Base-by-base conservation (phyloP, 1,140 invertebrate genomes). In the Drosophila rufa region DNA sequence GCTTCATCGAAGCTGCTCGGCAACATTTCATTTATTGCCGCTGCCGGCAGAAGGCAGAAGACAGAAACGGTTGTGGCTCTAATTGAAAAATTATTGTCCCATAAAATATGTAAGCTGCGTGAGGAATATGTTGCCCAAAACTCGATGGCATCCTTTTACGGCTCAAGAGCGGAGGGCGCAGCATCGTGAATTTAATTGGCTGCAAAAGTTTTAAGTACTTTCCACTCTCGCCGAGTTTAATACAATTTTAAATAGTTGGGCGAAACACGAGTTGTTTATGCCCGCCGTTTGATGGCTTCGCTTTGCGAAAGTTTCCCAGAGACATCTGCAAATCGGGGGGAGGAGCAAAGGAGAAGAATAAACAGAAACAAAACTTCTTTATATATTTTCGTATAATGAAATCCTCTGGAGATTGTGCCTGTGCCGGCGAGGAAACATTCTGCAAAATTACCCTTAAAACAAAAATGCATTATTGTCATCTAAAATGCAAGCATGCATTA, bases 401-500 rank as follows among this genome's bases (percentile, higher is more conserved):
- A 90, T 90, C 89, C 85, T 79, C 48, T 25, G 36, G 58, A 61
- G 61, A 45, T 40, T 30, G 19, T 25, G 62, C 56, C 43, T 30
- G 19, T 25, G 62, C 62, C 38, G 22, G 67, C 65, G 81, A 83
- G 53, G 53, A 87, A 89, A 83, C 81, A 90, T 90, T 90, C 80
- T 90, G 81, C 81, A 85, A 91, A 90, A 91, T 90, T 91, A 91
- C 87, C 82, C 87, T 82, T 91, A 91, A 91, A 91, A 91, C 80
- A 91, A 91, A 92, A 91, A 92, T 91, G 81, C 86, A 89, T 92
- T 92, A 89, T 92, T 90, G 84, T 92, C 84, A 92, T 92, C 82
- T 92, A 85, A 90, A 92, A 92, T 92, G 91, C 91, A 92, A 82
- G 84, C 78, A 90, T 92, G 87, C 91, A 92, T 92, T 92, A 92